These are phyloP conservation scores for Thaumetopoea pityocampa DNA, from an alignment of 1,140 invertebrate species.

Conservation along the genomic window DNA sequence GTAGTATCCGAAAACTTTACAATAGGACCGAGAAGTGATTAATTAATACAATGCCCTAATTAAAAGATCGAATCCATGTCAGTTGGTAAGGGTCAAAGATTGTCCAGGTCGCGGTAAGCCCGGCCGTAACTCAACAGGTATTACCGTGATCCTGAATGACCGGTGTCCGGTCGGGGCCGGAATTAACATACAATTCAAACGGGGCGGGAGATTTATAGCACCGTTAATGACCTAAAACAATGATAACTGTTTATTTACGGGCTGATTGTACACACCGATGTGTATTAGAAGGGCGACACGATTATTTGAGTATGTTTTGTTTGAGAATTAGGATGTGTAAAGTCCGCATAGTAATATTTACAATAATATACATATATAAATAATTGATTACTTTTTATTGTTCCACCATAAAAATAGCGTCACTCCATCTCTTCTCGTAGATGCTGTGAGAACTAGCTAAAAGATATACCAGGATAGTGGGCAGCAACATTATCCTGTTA, in stretches of 20 bases:
- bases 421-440: too few species aligned
- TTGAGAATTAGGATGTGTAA: too few species aligned
- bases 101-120: slow-evolving; percentile 31
- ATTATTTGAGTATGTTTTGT: neutral
- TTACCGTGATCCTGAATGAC: slow-evolving; percentile 52
- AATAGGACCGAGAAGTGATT: neutral
- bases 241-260: slow-evolving; percentile 24
- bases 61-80: slow-evolving; percentile 3
- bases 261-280: slow-evolving; percentile 9
- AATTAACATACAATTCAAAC: slow-evolving; percentile 38
- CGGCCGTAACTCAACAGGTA: slow-evolving; percentile 64
- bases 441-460: too few species aligned
- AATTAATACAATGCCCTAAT: slow-evolving; percentile 9
- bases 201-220: slow-evolving; percentile 18
- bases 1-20: too few species aligned
- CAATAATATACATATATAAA: too few species aligned
- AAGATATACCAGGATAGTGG: too few species aligned
- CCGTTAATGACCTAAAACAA: slow-evolving; percentile 19
- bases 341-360: too few species aligned
- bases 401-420: too few species aligned
- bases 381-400: too few species aligned
- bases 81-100: slow-evolving; percentile 18
- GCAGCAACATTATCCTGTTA: too few species aligned
- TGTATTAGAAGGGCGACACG: too few species aligned
- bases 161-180: slow-evolving; percentile 42